These are phyloP conservation scores for Atherinosoma microstoma DNA, from an alignment of 2,797 vertebrate genomes.

Conservation along the genomic window DNA sequence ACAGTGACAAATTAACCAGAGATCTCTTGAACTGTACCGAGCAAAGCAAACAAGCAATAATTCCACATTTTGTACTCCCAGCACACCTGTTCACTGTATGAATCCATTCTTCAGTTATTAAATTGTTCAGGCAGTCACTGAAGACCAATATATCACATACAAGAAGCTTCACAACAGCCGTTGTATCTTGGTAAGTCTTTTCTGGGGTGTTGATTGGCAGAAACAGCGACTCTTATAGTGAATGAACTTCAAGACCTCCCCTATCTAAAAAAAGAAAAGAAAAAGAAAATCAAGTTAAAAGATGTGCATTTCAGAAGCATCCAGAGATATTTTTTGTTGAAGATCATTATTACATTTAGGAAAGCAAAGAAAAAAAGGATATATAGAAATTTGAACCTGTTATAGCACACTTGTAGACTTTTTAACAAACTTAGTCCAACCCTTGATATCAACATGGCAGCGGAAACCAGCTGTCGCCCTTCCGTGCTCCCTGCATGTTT, in stretches of 20 bases:
- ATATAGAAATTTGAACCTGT: not conserved
- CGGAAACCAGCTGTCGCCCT: conserved; percentile 33
- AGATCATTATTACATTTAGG: not conserved
- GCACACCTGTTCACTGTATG: not conserved
- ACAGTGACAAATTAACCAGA: conserved; percentile 29
- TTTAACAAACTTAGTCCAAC: conserved; percentile 1
- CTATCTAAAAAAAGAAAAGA: not conserved
- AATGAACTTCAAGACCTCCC: not conserved
- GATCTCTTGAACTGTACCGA: conserved; percentile 39
- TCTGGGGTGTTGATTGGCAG: not conserved
- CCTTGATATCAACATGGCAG: conserved; percentile 23
- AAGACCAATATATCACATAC: conserved; percentile 4
- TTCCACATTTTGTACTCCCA: not conserved
- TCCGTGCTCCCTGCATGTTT: conserved; percentile 20
- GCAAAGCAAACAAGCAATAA: conserved; percentile 28
- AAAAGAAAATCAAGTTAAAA: not conserved
- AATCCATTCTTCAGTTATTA: not conserved
- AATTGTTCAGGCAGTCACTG: not conserved
- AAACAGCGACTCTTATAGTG: not conserved
- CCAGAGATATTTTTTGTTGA: too few relatives aligned
- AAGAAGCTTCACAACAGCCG: conserved; percentile 9
- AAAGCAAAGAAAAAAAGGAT: not conserved
- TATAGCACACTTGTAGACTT: not conserved
- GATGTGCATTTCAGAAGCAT: not conserved
- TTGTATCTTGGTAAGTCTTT: conserved; percentile 4